Conservation (phyloP, 1,140 invertebrate genomes). For the Diuraphis noxia region DNA sequence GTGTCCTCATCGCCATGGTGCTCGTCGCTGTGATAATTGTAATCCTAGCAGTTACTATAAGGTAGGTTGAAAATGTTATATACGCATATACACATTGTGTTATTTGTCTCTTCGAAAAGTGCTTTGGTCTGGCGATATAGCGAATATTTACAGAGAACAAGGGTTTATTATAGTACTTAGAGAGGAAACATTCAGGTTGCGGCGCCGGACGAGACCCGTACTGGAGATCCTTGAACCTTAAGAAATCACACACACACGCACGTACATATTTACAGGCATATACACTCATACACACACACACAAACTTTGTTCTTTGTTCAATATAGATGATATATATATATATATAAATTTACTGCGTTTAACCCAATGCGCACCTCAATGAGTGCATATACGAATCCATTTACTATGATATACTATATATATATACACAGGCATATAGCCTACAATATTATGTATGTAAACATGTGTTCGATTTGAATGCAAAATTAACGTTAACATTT, state of each 20-base stretch:
- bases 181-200: not conserved
- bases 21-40: slow-evolving; percentile 77
- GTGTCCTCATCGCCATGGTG: slow-evolving; percentile 77
- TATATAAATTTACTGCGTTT: not conserved
- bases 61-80: slow-evolving; percentile 63
- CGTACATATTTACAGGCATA: not conserved
- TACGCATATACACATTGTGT: not conserved
- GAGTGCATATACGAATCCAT: not conserved
- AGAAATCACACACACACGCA: slow-evolving; percentile 17
- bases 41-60: slow-evolving; percentile 75
- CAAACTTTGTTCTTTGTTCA: slow-evolving; percentile 29
- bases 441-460: not conserved
- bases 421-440: no score
- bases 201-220: slow-evolving; percentile 7
- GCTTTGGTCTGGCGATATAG: slow-evolving; percentile 21
- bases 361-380: slow-evolving; percentile 42
- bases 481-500: not conserved
- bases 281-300: not conserved
- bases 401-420: not conserved
- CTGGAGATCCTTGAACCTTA: slow-evolving; percentile 52
- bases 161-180: not conserved
- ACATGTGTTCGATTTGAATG: not conserved
- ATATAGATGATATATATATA: not conserved
- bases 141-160: slow-evolving; percentile 1
- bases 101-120: not conserved